These are phyloP conservation scores for Dryococelus australis DNA, from an alignment of 2,888 invertebrate species.

Conservation along the genomic window DNA sequence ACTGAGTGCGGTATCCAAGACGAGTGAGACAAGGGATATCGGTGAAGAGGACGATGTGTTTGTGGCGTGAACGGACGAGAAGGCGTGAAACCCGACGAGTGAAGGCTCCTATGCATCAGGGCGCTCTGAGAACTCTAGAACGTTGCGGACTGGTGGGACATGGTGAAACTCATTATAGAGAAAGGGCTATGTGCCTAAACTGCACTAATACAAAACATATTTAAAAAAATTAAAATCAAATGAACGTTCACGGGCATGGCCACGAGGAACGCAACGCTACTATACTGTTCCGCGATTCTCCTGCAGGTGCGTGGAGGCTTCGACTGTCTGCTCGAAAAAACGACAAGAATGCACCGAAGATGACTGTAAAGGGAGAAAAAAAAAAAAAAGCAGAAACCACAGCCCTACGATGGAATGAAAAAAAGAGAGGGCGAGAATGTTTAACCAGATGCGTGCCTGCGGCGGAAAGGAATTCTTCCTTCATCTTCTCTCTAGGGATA, in stretches of 20 bases:
- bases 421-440: neutral
- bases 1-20: too few species aligned
- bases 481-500: neutral
- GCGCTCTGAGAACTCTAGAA: too few species aligned
- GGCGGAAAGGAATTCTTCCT: constrained; percentile 8
- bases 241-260: neutral
- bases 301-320: neutral
- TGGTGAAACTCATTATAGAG: too few species aligned
- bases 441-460: neutral
- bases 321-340: neutral
- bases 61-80: too few species aligned
- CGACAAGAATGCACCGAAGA: neutral
- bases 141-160: too few species aligned
- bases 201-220: too few species aligned
- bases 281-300: neutral
- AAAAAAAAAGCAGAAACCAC: neutral
- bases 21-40: too few species aligned
- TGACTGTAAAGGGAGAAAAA: neutral
- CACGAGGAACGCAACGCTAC: neutral
- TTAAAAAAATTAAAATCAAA: too few species aligned
- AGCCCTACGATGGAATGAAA: neutral
- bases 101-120: too few species aligned
- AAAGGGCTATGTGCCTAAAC: too few species aligned
- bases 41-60: too few species aligned
- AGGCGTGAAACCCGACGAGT: too few species aligned